Evolutionary conservation across 2,113 vertebrate species (phyloP).

Genomic region (Mastomys natalensis): DNA sequence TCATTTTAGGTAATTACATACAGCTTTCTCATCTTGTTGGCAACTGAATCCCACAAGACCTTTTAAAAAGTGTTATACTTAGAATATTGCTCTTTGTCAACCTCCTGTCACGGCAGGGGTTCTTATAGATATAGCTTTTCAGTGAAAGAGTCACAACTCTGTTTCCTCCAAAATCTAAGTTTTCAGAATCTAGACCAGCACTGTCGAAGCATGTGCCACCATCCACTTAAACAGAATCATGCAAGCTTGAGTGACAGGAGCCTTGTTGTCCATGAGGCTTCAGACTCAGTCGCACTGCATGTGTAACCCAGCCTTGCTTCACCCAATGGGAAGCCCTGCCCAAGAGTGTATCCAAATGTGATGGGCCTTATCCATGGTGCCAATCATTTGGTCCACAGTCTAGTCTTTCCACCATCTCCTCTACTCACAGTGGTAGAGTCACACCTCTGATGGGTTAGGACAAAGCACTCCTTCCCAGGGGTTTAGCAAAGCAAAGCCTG

Average conservation of each 20-base stretch:
- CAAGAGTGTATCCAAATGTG: too few species aligned
- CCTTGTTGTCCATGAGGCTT: not conserved
- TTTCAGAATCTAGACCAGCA: not conserved
- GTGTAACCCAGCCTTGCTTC: not conserved
- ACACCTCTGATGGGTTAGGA: not conserved
- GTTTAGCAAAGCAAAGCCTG: not conserved
- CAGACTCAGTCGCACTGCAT: not conserved
- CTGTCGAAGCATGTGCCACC: not conserved
- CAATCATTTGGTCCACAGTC: not conserved
- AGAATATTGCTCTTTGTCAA: constrained; percentile 36
- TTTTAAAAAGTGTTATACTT: constrained; percentile 1
- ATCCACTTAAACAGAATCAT: not conserved
- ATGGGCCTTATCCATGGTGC: not conserved
- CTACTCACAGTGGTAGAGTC: not conserved
- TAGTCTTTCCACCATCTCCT: not conserved
- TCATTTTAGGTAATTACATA: not conserved
- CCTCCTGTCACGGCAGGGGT: not conserved
- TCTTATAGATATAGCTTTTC: constrained; percentile 5
- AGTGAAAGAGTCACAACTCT: not conserved
- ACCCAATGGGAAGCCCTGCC: not conserved
- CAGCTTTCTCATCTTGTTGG: not conserved
- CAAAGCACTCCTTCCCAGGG: not conserved
- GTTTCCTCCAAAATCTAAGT: constrained; percentile 39
- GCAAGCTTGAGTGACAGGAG: not conserved
- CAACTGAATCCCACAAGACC: not conserved